A percentile compares a stretch with the other conserved stretches of the same genome.
phyloP scores from a whole-genome alignment of 2,113 vertebrate species.

The Numida meleagris region DNA sequence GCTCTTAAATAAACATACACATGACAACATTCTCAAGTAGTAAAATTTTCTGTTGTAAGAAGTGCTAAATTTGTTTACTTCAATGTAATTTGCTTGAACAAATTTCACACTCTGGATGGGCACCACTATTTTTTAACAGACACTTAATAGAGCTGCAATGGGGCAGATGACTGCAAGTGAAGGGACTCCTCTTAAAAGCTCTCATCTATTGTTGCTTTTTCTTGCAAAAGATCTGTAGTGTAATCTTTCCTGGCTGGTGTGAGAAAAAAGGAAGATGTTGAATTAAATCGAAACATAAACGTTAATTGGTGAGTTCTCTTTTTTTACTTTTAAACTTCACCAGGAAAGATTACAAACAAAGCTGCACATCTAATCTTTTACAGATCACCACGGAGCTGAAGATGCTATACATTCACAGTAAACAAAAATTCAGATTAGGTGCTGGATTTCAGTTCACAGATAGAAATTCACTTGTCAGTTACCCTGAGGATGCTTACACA shows the following conservation, averaged over 20 bases:
- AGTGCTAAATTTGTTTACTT: conserved; percentile 1
- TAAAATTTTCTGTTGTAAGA: not conserved
- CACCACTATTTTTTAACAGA: not conserved
- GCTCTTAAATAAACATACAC: not conserved
- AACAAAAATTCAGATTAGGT: not conserved
- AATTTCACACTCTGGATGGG: not conserved
- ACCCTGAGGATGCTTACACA: not conserved
- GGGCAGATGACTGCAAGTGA: not conserved
- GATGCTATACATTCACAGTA: not conserved
- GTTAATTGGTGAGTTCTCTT: not conserved
- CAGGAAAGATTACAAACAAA: not conserved
- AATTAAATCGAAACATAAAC: not conserved
- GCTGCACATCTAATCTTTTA: not conserved
- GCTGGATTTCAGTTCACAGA: not conserved
- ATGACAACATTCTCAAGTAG: not conserved
- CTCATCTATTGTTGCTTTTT: not conserved
- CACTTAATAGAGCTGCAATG: not conserved
- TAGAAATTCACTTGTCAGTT: not conserved
- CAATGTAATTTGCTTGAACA: not conserved
- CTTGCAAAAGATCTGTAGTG: not conserved
- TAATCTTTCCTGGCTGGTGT: not conserved
- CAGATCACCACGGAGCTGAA: not conserved
- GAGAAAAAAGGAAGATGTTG: not conserved
- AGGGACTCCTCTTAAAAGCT: not conserved
- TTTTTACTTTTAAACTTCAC: not conserved